Evolutionary conservation across 2,888 invertebrate species (phyloP), one percentile per base, ranked within the genome.

Genomic region (Ophion costatus): DNA sequence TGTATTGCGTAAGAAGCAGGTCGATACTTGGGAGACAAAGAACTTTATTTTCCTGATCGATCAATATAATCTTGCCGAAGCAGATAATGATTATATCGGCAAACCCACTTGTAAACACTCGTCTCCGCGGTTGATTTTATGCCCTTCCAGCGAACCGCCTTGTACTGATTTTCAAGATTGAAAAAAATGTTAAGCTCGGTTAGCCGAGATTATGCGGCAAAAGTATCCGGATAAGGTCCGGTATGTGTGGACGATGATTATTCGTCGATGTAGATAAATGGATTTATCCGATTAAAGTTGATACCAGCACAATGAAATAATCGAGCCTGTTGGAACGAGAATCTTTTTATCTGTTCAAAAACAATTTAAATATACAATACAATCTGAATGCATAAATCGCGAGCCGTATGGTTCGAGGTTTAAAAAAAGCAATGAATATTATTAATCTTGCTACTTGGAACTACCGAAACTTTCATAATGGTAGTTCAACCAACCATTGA

Each of bases 71-170:
- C 42, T 57, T 57, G 57, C 22, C 17, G 24, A 14, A 10, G n/a
- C 6, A 1, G 77, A 59, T 20, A 45, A 61, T 45, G 29, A 78
- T 61, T 61, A n/a, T 69, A 67, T 73, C 67, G 24, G 24, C 1
- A 24, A 10, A 67, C 22, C 3, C 14, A 45, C 69, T 14, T 9
- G 45, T 10, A 45, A 45, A 45, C 14, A 14, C 3, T 11, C 45
- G 14, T 45, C 14, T 45, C 45, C 7, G 10, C 7, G 10, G 38
- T 29, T 14, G 29, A 29, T n/a, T 42, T 38, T 59, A n/a, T 67
- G 24, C 42, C 51, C 14, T 9, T 33, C 51, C 56, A 11, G 14
- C 0, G 6, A 56, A 56, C 56, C 33, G 4, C 20, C 6, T 33
- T n/a, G 61, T 4, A 14, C 38, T 20, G 59, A 42, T 73, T 59